phyloP scores from a whole-genome alignment of 2,888 invertebrate genomes.

The Pandemis cinnamomeana region DNA sequence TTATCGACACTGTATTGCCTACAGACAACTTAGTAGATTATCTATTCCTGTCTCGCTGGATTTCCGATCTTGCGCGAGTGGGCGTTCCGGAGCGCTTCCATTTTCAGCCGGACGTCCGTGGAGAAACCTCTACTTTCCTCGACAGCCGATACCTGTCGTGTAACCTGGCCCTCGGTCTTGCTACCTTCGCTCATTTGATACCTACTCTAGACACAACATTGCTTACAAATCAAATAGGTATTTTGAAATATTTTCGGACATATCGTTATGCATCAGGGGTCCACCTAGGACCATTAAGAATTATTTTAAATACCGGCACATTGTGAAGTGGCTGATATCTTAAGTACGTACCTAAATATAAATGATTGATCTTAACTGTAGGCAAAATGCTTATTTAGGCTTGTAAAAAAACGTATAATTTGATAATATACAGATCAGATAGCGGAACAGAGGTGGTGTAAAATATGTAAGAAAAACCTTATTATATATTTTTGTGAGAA shows the following conservation, averaged over 20 bases:
- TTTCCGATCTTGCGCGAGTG: constrained; percentile 1
- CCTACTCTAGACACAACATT: too few species aligned
- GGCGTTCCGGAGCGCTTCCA: constrained; percentile 55
- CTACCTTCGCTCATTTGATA: neutral
- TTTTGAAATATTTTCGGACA: too few species aligned
- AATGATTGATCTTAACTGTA: too few species aligned
- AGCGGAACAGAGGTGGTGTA: neutral
- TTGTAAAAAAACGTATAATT: too few species aligned
- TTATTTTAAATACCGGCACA: too few species aligned
- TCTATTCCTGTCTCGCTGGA: neutral
- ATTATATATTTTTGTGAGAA: neutral
- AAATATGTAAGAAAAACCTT: neutral
- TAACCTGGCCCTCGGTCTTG: constrained; percentile 51
- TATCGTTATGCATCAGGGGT: too few species aligned
- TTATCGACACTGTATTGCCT: neutral
- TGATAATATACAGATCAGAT: neutral
- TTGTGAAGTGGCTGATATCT: too few species aligned
- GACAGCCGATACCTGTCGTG: constrained; percentile 59
- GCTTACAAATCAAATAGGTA: too few species aligned
- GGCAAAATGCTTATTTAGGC: too few species aligned
- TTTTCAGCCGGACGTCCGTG: constrained; percentile 66
- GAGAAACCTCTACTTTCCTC: constrained; percentile 61
- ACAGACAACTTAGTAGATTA: neutral
- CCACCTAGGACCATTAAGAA: too few species aligned
- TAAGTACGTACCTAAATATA: too few species aligned